Evolutionary conservation across 2,888 invertebrate genomes (phyloP).

Genomic region (Silvanus unidentatus): DNA sequence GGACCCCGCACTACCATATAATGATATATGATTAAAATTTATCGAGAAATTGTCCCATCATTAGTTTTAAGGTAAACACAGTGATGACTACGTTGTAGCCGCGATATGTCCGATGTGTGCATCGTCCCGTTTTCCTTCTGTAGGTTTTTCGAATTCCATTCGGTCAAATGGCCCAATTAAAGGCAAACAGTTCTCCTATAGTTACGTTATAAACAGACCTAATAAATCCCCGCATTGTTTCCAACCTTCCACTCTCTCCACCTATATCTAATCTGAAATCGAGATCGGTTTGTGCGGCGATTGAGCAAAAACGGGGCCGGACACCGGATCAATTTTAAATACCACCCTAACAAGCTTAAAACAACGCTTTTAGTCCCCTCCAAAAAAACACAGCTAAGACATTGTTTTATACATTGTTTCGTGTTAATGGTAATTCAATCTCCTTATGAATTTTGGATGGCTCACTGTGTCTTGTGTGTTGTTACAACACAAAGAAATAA

Average conservation of each 20-base stretch:
- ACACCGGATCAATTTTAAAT: conserved; percentile 42
- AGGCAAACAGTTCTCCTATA: conserved; percentile 29
- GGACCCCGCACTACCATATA: conserved; percentile 8
- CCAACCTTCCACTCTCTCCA: conserved; percentile 3
- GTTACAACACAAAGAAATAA: too few species aligned
- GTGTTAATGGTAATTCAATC: conserved; percentile 29
- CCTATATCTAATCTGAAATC: conserved; percentile 43
- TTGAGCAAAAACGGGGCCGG: conserved; percentile 34
- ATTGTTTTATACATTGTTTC: conserved; percentile 20
- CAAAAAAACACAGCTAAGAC: conserved; percentile 18
- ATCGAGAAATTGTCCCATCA: conserved; percentile 16
- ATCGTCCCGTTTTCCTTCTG: too few species aligned
- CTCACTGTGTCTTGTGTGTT: too few species aligned
- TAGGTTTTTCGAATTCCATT: not conserved
- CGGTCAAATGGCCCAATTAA: conserved; percentile 33
- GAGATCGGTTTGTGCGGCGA: conserved; percentile 40
- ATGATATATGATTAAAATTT: conserved; percentile 16
- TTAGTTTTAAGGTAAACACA: conserved; percentile 18
- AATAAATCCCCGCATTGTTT: conserved; percentile 46
- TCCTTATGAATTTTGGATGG: conserved; percentile 24
- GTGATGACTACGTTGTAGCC: conserved; percentile 17
- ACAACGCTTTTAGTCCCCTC: conserved; percentile 16
- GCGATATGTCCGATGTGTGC: too few species aligned
- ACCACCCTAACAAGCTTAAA: conserved; percentile 41
- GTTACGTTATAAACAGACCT: conserved; percentile 32